Evolutionary conservation across 2,888 invertebrate species (phyloP), one percentile per base, ranked within the genome.

Genomic region (Thera obeliscata): DNA sequence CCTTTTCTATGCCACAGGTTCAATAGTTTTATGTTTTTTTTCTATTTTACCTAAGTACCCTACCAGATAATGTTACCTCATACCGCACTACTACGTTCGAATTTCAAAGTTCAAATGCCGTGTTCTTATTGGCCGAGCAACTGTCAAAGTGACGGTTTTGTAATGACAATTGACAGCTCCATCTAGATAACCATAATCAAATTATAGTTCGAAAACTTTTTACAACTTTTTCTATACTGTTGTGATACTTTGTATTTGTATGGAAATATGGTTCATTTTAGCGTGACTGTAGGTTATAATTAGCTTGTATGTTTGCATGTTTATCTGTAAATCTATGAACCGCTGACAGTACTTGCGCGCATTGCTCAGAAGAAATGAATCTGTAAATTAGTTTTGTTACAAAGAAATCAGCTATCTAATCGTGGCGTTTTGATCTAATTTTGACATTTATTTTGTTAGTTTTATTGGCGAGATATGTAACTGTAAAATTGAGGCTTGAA

Each of bases 141-240:
- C 72, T 87, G 88, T 87, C 86, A 86, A 86, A 81, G 84, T 86
- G 86, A 87, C 86, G 81, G 84, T 84, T 74, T 69, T 76, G 75
- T 87, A 87, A 89, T 85, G 74, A 75, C 87, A 86, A 90, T 89
- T 87, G 91, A 91, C 91, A 86, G 87, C 82, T 88, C 76, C 87
- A 91, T 92, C 89, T 81, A 87, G 93, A 93, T 93, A 92, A 85
- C 76, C 79, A 77, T 92, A 92, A 92, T 92, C 91, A 83, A 88
- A 88, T 87, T 88, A 88, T 82, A 73, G 67, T 71, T 67, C 50
- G 56, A 69, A 71, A 70, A 67, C 66, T 57, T 54, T 56, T 54
- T 55, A 78, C 79, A 50, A 71, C 38, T 1, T 64, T 73, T 65
- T 3, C 4, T 63, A 56, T 72, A 12, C 67, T 8, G 33, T 66